Base-by-base conservation (phyloP, 1,140 invertebrate genomes). In the Philopotamus ludificatus region DNA sequence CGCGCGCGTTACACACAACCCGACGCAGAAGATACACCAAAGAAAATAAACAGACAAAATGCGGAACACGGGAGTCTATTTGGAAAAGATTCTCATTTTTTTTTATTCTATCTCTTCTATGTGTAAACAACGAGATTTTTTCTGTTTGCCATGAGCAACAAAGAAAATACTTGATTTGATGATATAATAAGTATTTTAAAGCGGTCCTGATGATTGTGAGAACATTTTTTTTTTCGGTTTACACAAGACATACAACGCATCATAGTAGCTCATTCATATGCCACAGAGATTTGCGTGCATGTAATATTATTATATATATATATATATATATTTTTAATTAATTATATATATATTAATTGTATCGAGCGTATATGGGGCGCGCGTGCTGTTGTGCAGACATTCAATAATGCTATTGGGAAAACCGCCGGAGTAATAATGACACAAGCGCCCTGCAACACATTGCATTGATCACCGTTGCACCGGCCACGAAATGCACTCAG, bases 1-100 rank as follows among this genome's bases (percentile, higher is more conserved):
- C 28, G 28, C 28, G 28, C 12, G 12, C 4, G 28, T 34, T 34
- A 34, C 28, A 34, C n/a, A n/a, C n/a, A n/a, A n/a, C n/a, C n/a
- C n/a, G n/a, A 34, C 28, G 42, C 54, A 58, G 63, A 45, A 42
- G 55, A 59, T 65, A 34, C 44, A 60, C 28, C 47, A 62, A 68
- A 68, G 59, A 65, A 65, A 68, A 68, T 65, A 68, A 68, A 68
- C 67, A 65, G 57, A 63, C 57, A 61, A 62, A 61, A 66, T 63
- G 67, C 67, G 67, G 67, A 69, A 69, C 67, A 69, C 67, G 63
- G 67, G 51, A 69, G 67, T 69, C 67, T 69, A 66, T 69, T 69
- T 66, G 54, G 50, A 57, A 58, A 63, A 66, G 63, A 59, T 23
- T 53, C 39, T 61, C n/a, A n/a, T n/a, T n/a, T 69, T 60, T 65